A percentile compares a stretch with the other conserved stretches of the same genome.
Evolutionary conservation across 2,888 invertebrate species (phyloP).

Genomic region (Steromphala cineraria): DNA sequence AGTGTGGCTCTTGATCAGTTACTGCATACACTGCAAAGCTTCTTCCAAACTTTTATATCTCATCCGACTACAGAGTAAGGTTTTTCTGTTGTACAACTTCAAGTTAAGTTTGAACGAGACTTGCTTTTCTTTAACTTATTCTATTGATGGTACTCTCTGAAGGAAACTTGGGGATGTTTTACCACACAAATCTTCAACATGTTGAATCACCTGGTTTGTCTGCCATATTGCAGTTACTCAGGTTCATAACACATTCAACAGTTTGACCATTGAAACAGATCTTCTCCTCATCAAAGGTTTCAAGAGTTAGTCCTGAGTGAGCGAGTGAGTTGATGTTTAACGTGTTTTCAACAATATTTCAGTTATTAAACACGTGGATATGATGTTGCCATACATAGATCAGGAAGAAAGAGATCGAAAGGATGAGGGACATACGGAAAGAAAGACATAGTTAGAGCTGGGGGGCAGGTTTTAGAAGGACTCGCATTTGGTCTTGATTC

Average conservation of each 20-base stretch:
- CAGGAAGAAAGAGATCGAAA: too few species aligned
- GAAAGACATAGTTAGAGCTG: too few species aligned
- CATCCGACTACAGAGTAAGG: slow-evolving; percentile 33
- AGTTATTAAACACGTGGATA: too few species aligned
- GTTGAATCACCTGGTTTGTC: slow-evolving; percentile 5
- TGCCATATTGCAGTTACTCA: slow-evolving; percentile 15
- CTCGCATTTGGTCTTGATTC: too few species aligned
- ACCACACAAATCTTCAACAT: slow-evolving; percentile 1
- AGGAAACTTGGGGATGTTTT: slow-evolving; percentile 5
- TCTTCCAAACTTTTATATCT: slow-evolving; percentile 30
- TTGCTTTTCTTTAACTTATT: background rate
- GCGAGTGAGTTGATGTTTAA: too few species aligned
- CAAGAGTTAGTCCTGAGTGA: too few species aligned
- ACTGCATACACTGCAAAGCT: slow-evolving; percentile 24
- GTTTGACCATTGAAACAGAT: background rate
- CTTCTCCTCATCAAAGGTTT: background rate
- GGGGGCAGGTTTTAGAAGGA: too few species aligned
- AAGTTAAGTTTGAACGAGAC: slow-evolving; percentile 7
- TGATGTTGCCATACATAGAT: background rate
- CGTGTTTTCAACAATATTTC: too few species aligned
- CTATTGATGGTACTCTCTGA: slow-evolving; percentile 13
- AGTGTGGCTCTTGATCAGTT: slow-evolving; percentile 13
- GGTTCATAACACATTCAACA: slow-evolving; percentile 24
- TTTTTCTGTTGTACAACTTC: slow-evolving; percentile 4
- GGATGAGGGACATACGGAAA: too few species aligned